Percentiles rank a stretch among this genome's conserved stretches.
Evolutionary conservation across 2,113 vertebrate genomes (phyloP).

Genomic region (Leucopsar rothschildi): DNA sequence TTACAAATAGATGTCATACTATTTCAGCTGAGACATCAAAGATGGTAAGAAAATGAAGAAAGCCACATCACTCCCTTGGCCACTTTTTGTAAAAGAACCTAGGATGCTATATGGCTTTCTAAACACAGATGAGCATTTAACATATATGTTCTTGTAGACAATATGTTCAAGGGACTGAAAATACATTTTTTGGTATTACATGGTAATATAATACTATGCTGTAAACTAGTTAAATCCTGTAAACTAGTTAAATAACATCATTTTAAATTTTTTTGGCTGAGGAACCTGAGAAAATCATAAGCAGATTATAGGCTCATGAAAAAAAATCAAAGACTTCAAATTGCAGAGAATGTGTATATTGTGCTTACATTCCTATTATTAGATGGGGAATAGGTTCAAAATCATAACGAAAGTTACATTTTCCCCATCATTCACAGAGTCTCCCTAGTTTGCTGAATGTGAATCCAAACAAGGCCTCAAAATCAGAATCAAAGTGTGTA

Average conservation of each 20-base stretch:
- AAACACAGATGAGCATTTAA: not conserved
- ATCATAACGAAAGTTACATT: not conserved
- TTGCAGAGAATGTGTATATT: not conserved
- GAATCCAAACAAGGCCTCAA: not conserved
- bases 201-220: not conserved
- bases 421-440: not conserved
- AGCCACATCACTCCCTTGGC: not conserved
- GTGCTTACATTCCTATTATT: not conserved
- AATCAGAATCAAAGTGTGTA: not conserved
- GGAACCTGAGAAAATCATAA: not conserved
- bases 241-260: not conserved
- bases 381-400: not conserved
- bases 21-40: not conserved
- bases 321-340: not conserved
- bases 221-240: not conserved
- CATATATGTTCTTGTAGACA: not conserved
- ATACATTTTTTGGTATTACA: not conserved
- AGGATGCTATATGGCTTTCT: not conserved
- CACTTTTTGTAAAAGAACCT: not conserved
- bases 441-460: not conserved
- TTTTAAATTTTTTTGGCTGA: accelerated
- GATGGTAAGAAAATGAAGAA: not conserved
- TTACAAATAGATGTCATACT: not conserved
- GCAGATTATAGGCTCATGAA: not conserved
- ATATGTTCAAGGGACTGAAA: not conserved